Conservation (phyloP, 2,113 vertebrate species). For the Poeciliopsis retropinna region DNA sequence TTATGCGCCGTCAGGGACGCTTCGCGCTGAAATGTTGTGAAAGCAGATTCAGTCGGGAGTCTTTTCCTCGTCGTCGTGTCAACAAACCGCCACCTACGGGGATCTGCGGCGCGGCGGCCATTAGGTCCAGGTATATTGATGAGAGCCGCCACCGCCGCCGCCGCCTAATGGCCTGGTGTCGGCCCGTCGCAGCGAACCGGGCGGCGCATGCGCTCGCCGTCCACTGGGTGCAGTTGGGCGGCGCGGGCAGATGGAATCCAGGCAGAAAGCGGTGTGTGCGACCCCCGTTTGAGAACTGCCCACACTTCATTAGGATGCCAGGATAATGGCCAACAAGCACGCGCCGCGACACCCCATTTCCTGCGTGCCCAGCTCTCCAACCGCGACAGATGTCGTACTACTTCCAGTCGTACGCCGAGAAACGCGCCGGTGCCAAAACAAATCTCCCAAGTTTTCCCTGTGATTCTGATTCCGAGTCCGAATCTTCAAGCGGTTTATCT, state of each 20-base stretch:
- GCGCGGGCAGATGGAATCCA: conserved; percentile 94
- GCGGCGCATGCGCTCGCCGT: conserved; percentile 69
- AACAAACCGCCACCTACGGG: conserved; percentile 60
- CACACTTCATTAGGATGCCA: conserved; percentile 99
- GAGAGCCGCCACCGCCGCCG: conserved; percentile 39
- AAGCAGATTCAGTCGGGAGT: conserved; percentile 36
- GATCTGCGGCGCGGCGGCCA: conserved; percentile 55
- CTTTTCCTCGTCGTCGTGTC: conserved; percentile 58
- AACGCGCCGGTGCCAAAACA: conserved; percentile 42
- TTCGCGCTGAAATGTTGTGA: conserved; percentile 37
- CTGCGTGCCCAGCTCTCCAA: conserved; percentile 98
- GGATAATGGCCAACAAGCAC: conserved; percentile 99
- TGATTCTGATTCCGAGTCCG: neutral
- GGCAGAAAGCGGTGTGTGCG: conserved; percentile 75
- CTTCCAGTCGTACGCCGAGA: conserved; percentile 79
- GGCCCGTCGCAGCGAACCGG: conserved; percentile 39
- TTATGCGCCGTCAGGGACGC: conserved; percentile 38
- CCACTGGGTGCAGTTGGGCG: conserved; percentile 92
- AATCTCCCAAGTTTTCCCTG: conserved; percentile 25
- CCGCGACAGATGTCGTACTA: conserved; percentile 96
- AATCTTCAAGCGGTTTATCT: conserved; percentile 68
- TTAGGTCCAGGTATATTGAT: conserved; percentile 72
- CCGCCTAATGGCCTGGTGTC: conserved; percentile 80
- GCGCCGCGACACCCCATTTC: conserved; percentile 99
- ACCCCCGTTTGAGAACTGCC: conserved; percentile 90